Base-by-base conservation (phyloP, 1,140 invertebrate species). In the Pseudomyrmex pallidus region DNA sequence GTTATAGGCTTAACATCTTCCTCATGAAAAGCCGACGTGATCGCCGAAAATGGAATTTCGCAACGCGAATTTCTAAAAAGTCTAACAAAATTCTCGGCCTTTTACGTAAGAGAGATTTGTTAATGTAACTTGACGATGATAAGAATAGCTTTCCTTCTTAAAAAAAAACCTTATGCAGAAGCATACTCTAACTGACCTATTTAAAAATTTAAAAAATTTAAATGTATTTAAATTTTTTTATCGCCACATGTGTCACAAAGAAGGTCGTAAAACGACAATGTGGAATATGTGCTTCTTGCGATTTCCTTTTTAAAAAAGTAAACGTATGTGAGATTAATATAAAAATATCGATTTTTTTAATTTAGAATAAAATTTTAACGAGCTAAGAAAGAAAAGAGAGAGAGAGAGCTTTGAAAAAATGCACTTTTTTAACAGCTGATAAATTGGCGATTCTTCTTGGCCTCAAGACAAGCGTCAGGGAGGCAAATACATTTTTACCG, bases 181-280 rank as follows among this genome's bases (percentile, higher is more conserved):
- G 15, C 20, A 17, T 70, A 25, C n/a, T 56, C n/a, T 56, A 64
- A 78, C 2, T 17, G 10, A 54, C 7, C 5, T 35, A 25, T 25
- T 25, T 25, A 25, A 25, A 25, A 25, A 1, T 25, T 25, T 25
- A 2, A 5, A 35, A 35, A 35, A 76, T 56, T 66, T 59, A 25
- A 78, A 78, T 70, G 20, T 13, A n/a, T 70, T 70, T 25, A 50
- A 80, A 74, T 17, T 57, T 46, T 15, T 77, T 68, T 56, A 68
- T 77, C 35, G 63, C 35, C 5, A 35, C 63, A 7, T 20, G 17
- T 20, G 35, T 67, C 12, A 35, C 9, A n/a, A 59, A 17, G n/a
- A 61, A 78, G 20, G 13, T 2, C 4, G 2, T 5, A 56, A 13
- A 52, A 13, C 20, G 46, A 10, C 20, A 46, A 70, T n/a, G 9